A percentile compares a stretch with the other conserved stretches of the same genome.
phyloP scores from a whole-genome alignment of 2,113 vertebrate genomes.

The Piaya cayana region DNA sequence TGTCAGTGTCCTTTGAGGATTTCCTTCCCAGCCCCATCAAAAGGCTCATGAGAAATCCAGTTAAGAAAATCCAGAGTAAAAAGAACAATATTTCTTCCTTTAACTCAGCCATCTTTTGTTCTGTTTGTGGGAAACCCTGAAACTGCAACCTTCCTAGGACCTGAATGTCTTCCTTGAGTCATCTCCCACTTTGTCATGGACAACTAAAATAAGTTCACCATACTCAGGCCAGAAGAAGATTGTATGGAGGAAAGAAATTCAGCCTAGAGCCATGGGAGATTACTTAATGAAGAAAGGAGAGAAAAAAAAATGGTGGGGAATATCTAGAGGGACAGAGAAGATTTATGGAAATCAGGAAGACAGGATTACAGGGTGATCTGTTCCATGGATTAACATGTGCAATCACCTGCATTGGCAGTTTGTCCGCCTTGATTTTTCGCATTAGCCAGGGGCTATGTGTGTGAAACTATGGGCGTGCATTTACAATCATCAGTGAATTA shows the following conservation, averaged over 20 bases:
- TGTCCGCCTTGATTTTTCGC: background rate
- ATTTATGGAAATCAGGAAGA: background rate
- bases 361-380: background rate
- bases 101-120: background rate
- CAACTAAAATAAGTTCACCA: background rate
- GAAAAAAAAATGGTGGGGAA: background rate
- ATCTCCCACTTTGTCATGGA: background rate
- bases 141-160: background rate
- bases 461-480: background rate
- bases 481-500: background rate
- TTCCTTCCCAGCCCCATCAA: background rate
- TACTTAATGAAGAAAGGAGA: background rate
- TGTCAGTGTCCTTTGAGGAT: background rate
- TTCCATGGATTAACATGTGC: background rate
- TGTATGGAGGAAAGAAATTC: background rate
- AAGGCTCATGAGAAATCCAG: background rate
- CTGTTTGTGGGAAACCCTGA: background rate
- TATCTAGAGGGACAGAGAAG: background rate
- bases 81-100: background rate
- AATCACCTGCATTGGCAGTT: background rate
- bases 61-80: background rate
- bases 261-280: background rate
- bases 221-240: background rate
- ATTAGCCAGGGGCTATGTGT: background rate
- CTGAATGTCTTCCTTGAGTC: background rate